Conservation (phyloP, 2,888 invertebrate genomes). For the Unio pictorum region DNA sequence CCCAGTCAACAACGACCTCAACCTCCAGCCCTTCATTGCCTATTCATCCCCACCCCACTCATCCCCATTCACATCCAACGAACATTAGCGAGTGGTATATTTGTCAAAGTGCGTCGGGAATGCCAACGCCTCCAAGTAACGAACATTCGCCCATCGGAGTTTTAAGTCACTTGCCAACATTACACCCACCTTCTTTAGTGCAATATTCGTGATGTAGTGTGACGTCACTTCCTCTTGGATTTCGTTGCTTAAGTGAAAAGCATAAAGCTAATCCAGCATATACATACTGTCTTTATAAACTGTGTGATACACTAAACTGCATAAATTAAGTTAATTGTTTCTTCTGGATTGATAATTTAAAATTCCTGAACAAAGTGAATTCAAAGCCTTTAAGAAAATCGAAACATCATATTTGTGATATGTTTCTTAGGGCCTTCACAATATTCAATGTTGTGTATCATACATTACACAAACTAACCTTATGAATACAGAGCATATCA, state of each 20-base stretch:
- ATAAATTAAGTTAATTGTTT: no score
- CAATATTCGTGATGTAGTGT: conserved; percentile 53
- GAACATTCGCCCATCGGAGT: conserved; percentile 77
- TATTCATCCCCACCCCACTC: conserved; percentile 41
- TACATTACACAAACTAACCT: no score
- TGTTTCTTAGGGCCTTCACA: no score
- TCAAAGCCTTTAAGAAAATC: no score
- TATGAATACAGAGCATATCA: no score
- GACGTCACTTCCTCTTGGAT: background rate
- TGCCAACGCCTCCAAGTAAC: conserved; percentile 79
- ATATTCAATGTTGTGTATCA: no score
- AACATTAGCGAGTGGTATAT: conserved; percentile 87
- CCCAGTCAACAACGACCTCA: conserved; percentile 27
- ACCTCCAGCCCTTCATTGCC: conserved; percentile 59
- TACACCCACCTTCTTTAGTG: conserved; percentile 63
- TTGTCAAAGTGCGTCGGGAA: conserved; percentile 78
- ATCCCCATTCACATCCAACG: conserved; percentile 68
- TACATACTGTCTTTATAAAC: no score
- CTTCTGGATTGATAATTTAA: no score
- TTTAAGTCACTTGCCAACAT: conserved; percentile 53
- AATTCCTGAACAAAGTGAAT: no score
- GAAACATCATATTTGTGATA: no score
- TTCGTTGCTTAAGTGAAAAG: background rate
- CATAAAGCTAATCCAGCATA: no score
- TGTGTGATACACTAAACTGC: no score